These are phyloP conservation scores for Haemorhous mexicanus DNA, from an alignment of 2,113 vertebrate genomes.

Conservation along the genomic window DNA sequence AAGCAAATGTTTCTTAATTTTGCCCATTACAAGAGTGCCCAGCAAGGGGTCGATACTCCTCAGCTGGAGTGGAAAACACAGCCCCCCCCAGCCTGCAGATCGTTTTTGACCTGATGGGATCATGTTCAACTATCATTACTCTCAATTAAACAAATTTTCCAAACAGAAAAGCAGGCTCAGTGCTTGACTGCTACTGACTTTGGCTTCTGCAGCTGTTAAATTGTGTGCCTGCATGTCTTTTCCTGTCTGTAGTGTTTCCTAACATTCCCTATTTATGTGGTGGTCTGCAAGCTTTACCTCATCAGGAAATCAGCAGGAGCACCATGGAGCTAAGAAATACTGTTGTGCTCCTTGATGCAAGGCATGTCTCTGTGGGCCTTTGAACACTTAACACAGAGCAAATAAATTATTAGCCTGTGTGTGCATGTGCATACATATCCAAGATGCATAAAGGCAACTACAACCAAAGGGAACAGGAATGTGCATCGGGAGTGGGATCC, in stretches of 20 bases:
- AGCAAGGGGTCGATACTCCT: background rate
- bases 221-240: background rate
- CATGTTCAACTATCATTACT: background rate
- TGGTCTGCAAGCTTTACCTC: slow-evolving; percentile 7
- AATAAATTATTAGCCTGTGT: slow-evolving; percentile 27
- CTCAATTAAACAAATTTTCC: background rate
- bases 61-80: background rate
- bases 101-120: background rate
- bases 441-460: background rate
- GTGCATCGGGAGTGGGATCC: background rate
- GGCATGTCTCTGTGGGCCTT: slow-evolving; percentile 3
- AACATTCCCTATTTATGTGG: background rate
- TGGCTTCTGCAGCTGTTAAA: background rate
- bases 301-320: slow-evolving; percentile 29
- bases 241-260: background rate
- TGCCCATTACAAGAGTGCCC: background rate
- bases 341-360: slow-evolving; percentile 19
- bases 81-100: background rate
- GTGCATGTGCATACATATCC: slow-evolving; percentile 26
- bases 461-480: slow-evolving; percentile 6
- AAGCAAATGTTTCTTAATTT: slow-evolving; percentile 16
- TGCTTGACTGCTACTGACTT: background rate
- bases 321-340: background rate
- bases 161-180: background rate
- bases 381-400: slow-evolving; percentile 56